Percentiles rank a stretch among this genome's conserved stretches.
These are phyloP conservation scores for Brachyhypopomus gauderio DNA, from an alignment of 2,113 vertebrate species.

Conservation along the genomic window DNA sequence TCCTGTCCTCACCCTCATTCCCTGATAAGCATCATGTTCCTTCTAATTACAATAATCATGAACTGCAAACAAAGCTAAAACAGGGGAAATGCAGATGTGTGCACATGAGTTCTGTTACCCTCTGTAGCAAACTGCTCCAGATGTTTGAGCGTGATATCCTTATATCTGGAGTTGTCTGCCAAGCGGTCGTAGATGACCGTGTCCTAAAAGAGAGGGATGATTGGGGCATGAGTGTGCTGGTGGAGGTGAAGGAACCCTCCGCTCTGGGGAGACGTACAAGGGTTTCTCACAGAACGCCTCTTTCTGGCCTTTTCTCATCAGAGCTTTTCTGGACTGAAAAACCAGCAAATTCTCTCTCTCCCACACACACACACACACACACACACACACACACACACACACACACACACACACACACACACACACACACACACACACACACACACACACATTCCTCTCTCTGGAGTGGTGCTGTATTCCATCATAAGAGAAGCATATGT, in stretches of 20 bases:
- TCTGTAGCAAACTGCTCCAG: conserved; percentile 98
- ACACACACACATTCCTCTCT: too few relatives aligned
- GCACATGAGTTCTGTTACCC: conserved; percentile 75
- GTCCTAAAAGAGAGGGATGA: conserved; percentile 78
- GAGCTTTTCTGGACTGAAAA: too few relatives aligned
- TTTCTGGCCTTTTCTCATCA: too few relatives aligned
- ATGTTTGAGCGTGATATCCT: conserved; percentile 97
- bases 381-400: background rate
- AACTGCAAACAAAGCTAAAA: background rate
- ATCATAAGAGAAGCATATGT: background rate
- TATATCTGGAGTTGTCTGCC: conserved; percentile 94
- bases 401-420: too few relatives aligned
- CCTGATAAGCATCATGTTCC: conserved; percentile 11
- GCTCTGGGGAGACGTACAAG: too few relatives aligned
- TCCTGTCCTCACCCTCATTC: background rate
- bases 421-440: too few relatives aligned
- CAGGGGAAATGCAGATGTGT: background rate
- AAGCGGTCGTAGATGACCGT: conserved; percentile 96
- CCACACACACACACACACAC: background rate
- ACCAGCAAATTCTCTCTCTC: too few relatives aligned
- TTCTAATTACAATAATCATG: background rate
- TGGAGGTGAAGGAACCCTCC: too few relatives aligned
- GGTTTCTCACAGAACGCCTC: too few relatives aligned
- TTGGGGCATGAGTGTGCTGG: background rate
- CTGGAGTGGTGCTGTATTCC: background rate